Percentiles rank a stretch among this genome's conserved stretches.
Conservation (phyloP, 2,797 vertebrate species). For the Erethizon dorsatum region DNA sequence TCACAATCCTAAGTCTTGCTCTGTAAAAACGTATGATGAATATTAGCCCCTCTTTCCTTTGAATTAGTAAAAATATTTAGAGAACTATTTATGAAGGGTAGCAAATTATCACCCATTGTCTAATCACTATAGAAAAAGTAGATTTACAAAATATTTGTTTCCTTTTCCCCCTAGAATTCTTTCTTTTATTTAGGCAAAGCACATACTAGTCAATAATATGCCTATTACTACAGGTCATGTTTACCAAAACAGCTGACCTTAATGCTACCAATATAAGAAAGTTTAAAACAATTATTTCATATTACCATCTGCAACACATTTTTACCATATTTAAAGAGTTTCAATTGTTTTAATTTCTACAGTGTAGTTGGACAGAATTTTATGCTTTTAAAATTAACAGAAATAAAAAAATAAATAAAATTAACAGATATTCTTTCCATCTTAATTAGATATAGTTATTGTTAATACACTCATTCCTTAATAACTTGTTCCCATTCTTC, state of each 20-base stretch:
- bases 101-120: background rate
- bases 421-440: background rate
- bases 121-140: conserved; percentile 53
- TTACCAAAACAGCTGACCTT: conserved; percentile 45
- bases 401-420: too few species aligned
- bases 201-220: conserved; percentile 11
- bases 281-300: conserved; percentile 51
- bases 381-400: conserved; percentile 57
- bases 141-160: conserved; percentile 27
- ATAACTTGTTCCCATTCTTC: background rate
- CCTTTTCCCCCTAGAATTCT: background rate
- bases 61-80: conserved; percentile 47
- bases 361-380: background rate
- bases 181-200: conserved; percentile 49
- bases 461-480: background rate
- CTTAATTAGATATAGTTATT: conserved; percentile 48
- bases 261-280: conserved; percentile 26
- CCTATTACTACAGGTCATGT: background rate
- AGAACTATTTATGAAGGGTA: background rate
- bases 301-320: conserved; percentile 39
- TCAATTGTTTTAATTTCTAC: conserved; percentile 15
- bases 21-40: background rate
- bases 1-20: background rate
- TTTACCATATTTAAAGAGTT: conserved; percentile 21
- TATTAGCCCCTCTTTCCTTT: background rate